phyloP scores from a whole-genome alignment of 2,888 invertebrate genomes.

The Stramonita haemastoma region DNA sequence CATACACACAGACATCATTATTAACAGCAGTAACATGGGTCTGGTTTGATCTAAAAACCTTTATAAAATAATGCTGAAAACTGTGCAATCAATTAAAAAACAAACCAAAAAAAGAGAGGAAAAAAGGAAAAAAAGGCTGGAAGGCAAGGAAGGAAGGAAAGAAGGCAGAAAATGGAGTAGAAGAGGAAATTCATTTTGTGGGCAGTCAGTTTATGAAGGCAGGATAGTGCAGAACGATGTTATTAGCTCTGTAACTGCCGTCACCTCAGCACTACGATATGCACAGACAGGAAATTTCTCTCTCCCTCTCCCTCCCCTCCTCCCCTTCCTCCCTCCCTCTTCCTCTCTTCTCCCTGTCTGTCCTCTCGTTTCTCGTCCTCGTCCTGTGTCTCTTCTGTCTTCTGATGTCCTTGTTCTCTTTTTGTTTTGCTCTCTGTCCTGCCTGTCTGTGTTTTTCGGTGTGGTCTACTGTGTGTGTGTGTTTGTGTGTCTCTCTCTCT shows the following conservation, averaged over 20 bases:
- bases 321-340: not conserved
- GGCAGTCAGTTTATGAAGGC: constrained; percentile 26
- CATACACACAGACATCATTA: not conserved
- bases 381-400: not conserved
- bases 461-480: not conserved
- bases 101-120: too few species aligned
- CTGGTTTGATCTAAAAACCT: not conserved
- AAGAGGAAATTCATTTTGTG: constrained; percentile 25
- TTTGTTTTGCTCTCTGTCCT: not conserved
- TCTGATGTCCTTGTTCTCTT: not conserved
- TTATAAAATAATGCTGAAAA: not conserved
- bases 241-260: constrained; percentile 23
- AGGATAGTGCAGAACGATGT: constrained; percentile 26
- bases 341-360: not conserved
- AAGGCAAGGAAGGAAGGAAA: not conserved
- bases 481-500: not conserved
- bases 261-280: constrained; percentile 3
- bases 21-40: not conserved
- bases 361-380: not conserved
- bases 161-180: too few species aligned
- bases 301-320: not conserved
- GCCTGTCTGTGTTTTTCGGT: not conserved
- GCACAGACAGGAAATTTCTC: not conserved
- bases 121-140: not conserved
- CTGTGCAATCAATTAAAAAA: not conserved